Conservation (phyloP, 2,888 invertebrate species). For the Lepidonotus clava region DNA sequence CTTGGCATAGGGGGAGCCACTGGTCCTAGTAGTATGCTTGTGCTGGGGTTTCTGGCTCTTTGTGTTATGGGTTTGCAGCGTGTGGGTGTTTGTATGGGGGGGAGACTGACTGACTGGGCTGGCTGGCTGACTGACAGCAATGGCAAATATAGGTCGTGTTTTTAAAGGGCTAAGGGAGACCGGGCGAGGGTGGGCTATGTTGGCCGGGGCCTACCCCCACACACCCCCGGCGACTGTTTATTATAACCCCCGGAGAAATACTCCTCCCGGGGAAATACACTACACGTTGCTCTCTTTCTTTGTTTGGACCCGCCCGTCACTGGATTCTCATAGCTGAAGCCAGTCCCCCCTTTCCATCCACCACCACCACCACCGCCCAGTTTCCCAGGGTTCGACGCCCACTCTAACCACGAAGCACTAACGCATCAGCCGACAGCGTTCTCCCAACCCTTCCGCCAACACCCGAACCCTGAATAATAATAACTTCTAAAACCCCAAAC, state of each 20-base stretch:
- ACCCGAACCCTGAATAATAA: too few relatives aligned
- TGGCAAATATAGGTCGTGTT: neutral
- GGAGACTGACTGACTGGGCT: neutral
- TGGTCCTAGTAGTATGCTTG: neutral
- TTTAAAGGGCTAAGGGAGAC: conserved; percentile 13
- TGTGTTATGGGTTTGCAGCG: conserved; percentile 16
- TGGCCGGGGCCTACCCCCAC: neutral
- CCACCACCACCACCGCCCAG: neutral
- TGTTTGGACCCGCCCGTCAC: neutral
- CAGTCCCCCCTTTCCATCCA: neutral
- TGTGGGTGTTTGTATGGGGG: neutral
- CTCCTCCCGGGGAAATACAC: neutral
- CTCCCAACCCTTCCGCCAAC: too few relatives aligned
- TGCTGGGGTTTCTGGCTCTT: neutral
- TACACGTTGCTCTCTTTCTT: neutral
- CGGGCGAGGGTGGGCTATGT: neutral
- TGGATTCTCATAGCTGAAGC: neutral
- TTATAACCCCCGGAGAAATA: too few relatives aligned
- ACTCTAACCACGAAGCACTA: too few relatives aligned
- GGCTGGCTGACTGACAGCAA: neutral
- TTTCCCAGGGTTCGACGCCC: too few relatives aligned
- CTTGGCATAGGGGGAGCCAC: neutral
- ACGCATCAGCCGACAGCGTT: too few relatives aligned
- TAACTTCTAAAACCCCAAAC: too few relatives aligned
- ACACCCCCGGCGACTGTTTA: too few relatives aligned